Evolutionary conservation across 2,888 invertebrate species (phyloP).

Genomic region (Allacma fusca): DNA sequence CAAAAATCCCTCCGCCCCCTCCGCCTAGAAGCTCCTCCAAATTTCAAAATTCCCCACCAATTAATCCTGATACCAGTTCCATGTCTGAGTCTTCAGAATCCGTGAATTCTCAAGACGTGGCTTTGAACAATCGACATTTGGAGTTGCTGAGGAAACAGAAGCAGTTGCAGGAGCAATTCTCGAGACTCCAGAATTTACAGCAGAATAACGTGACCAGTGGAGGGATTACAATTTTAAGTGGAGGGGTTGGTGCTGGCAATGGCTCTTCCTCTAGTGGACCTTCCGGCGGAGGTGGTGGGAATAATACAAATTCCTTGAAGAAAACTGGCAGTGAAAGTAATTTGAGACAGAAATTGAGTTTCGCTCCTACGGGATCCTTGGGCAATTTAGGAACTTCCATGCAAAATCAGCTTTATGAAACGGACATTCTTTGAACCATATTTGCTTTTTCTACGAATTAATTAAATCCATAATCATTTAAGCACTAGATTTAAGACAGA

Average conservation of each 20-base stretch:
- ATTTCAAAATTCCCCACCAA: constrained; percentile 69
- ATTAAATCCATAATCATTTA: no score
- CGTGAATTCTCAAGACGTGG: constrained; percentile 62
- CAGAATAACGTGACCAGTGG: constrained; percentile 61
- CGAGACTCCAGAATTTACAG: constrained; percentile 83
- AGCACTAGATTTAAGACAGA: no score
- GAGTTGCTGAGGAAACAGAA: constrained; percentile 87
- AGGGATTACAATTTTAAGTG: neutral
- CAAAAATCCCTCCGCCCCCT: constrained; percentile 85
- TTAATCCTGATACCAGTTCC: constrained; percentile 63
- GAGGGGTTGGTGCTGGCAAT: constrained; percentile 27
- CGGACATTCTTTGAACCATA: constrained; percentile 82
- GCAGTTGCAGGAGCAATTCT: constrained; percentile 87
- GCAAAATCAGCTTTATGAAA: constrained; percentile 72
- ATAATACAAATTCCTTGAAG: constrained; percentile 69
- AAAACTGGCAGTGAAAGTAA: constrained; percentile 91
- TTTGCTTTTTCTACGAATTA: no score
- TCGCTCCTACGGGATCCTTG: constrained; percentile 57
- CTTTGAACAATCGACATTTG: constrained; percentile 84
- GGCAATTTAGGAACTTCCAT: constrained; percentile 54
- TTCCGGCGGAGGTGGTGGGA: no score
- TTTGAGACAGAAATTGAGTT: constrained; percentile 80
- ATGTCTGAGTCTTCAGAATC: constrained; percentile 60
- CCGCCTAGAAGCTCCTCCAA: constrained; percentile 90
- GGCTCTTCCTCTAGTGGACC: no score